Percentiles rank a stretch among this genome's conserved stretches.
These are phyloP conservation scores for Dynastes tityus DNA, from an alignment of 2,888 invertebrate species.

Conservation along the genomic window DNA sequence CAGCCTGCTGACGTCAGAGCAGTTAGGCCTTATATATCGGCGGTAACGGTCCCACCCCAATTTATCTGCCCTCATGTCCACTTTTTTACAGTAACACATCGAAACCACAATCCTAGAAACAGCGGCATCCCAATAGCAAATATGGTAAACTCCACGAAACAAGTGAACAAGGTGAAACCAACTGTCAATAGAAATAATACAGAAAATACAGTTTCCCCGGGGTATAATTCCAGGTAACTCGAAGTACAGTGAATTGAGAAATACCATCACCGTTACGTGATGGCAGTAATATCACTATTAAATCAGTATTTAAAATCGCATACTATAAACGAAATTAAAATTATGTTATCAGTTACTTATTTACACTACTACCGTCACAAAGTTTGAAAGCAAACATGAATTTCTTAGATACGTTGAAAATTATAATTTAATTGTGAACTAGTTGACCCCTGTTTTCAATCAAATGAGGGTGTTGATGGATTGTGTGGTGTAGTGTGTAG, in stretches of 20 bases:
- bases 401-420: no score
- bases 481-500: no score
- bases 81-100: conserved; percentile 79
- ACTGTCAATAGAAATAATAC: conserved; percentile 85
- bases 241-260: not conserved
- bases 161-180: conserved; percentile 92
- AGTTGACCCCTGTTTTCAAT: no score
- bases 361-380: no score
- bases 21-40: no score
- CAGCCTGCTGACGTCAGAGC: no score
- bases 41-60: no score
- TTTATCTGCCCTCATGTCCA: not conserved
- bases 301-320: not conserved
- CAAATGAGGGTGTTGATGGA: no score
- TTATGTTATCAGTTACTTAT: no score
- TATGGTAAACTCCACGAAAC: conserved; percentile 84
- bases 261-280: not conserved
- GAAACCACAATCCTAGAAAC: conserved; percentile 86
- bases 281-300: not conserved
- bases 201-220: conserved; percentile 81
- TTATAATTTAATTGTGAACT: no score
- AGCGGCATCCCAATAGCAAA: conserved; percentile 79
- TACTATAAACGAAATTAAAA: not conserved
- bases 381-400: no score
- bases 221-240: conserved; percentile 77